Base-by-base conservation (phyloP, 2,113 vertebrate species). In the Chaetops frenatus region DNA sequence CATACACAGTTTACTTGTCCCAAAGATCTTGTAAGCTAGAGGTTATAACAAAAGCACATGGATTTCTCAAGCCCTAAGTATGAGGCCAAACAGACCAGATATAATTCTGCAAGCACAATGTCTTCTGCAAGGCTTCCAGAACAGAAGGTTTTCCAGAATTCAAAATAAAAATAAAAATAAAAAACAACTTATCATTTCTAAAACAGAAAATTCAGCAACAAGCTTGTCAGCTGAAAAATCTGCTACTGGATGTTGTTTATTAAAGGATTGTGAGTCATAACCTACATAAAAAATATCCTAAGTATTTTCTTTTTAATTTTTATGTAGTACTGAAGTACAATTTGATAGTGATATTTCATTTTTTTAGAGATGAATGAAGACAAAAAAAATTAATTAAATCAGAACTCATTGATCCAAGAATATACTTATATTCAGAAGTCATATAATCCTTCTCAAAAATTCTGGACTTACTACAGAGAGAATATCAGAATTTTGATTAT, bases 71-170 rank as follows among this genome's bases (percentile, higher is more conserved):
- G 21, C 24, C 5, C 16, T 17, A 72, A 72, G 11, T 48, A 58
- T 0, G 0, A 44, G 3, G 13, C 11, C 24, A 67, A 69, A 64
- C 13, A 72, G 10, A 53, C 2, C 4, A 76, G 29, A 44, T 8
- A 19, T 13, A 60, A 71, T 14, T 51, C 19, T 25, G 79, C 12
- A 42, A 47, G 11, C 5, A 51, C 57, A 47, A 42, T 24, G 22
- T 29, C 27, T 61, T 61, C 42, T 91, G 10, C 6, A 35, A 76
- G 12, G 13, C 11, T 56, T 3, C 24, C 31, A 29, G 19, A 40
- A 45, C 7, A 50, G 29, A 60, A 67, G 2, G 5, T 28, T 77
- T 60, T 71, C 36, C 33, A 56, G 33, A 66, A 72, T 66, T 56
- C 16, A 61, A 71, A 71, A 40, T 29, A 42, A 4, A n/a, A 65